Evolutionary conservation across 2,888 invertebrate genomes (phyloP).

Genomic region (Hemaris fuciformis): DNA sequence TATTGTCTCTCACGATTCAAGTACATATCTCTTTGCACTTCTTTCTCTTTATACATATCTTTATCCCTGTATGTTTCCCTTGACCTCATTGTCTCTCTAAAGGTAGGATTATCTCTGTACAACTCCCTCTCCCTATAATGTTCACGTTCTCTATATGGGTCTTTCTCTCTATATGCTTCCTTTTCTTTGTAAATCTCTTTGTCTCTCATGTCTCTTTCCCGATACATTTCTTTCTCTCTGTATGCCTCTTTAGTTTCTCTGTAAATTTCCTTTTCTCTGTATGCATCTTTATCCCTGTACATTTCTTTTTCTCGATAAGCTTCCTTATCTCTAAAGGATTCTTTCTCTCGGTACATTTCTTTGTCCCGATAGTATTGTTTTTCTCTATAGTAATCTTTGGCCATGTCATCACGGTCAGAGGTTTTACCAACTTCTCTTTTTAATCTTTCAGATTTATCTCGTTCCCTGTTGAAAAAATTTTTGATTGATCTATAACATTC

Average conservation of each 20-base stretch:
- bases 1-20: constrained; percentile 61
- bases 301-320: constrained; percentile 62
- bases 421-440: constrained; percentile 65
- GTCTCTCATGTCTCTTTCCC: constrained; percentile 60
- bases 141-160: constrained; percentile 43
- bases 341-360: constrained; percentile 66
- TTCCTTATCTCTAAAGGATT: constrained; percentile 68
- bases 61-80: constrained; percentile 63
- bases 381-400: constrained; percentile 76
- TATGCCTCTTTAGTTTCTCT: constrained; percentile 49
- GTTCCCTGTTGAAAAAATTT: constrained; percentile 67
- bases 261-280: constrained; percentile 46
- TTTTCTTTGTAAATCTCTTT: constrained; percentile 49
- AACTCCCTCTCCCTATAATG: constrained; percentile 37
- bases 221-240: constrained; percentile 54
- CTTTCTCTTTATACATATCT: constrained; percentile 59
- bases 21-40: constrained; percentile 61
- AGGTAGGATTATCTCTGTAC: constrained; percentile 48
- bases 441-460: constrained; percentile 70
- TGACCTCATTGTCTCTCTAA: constrained; percentile 51
- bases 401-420: constrained; percentile 66
- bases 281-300: constrained; percentile 53
- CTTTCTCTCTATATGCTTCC: constrained; percentile 52
- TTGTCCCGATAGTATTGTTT: constrained; percentile 69
- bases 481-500: constrained; percentile 53